Percentiles rank a stretch among this genome's conserved stretches.
phyloP scores from a whole-genome alignment of 2,113 vertebrate species.

The Triplophysa dalaica region DNA sequence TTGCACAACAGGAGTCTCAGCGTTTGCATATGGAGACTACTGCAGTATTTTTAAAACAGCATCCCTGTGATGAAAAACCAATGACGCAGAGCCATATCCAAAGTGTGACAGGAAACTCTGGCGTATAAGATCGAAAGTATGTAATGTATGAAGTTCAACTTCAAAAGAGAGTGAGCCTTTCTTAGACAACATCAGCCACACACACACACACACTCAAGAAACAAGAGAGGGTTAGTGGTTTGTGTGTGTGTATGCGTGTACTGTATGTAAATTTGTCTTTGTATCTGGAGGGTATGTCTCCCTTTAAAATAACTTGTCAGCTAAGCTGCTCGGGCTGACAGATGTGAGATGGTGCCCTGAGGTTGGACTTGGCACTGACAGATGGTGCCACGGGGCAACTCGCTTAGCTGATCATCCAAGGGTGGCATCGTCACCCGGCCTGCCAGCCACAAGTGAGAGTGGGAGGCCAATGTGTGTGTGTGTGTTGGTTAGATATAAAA shows the following conservation, averaged over 20 bases:
- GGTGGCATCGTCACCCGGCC: conserved; percentile 46
- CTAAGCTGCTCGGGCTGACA: conserved; percentile 71
- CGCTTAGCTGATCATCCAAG: conserved; percentile 66
- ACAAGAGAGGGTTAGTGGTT: conserved; percentile 3
- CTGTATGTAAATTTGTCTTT: conserved; percentile 12
- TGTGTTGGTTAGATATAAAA: not conserved
- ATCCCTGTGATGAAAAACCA: not conserved
- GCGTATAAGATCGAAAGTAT: not conserved
- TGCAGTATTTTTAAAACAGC: not conserved
- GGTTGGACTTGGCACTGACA: conserved; percentile 79
- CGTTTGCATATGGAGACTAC: not conserved
- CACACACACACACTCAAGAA: not conserved
- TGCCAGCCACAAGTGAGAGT: conserved; percentile 38
- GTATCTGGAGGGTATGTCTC: conserved; percentile 53
- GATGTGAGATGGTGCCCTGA: conserved; percentile 74
- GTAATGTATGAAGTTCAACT: not conserved
- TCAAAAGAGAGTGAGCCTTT: not conserved
- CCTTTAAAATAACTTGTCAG: conserved; percentile 77
- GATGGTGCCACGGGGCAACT: conserved; percentile 78
- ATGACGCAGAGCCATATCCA: not conserved
- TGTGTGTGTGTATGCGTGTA: conserved; percentile 4
- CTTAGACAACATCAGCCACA: conserved; percentile 8
- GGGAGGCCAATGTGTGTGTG: conserved; percentile 35
- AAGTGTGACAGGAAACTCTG: not conserved
- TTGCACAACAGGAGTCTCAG: not conserved